Conservation (phyloP, 2,888 invertebrate genomes). For the Dusona sp. region DNA sequence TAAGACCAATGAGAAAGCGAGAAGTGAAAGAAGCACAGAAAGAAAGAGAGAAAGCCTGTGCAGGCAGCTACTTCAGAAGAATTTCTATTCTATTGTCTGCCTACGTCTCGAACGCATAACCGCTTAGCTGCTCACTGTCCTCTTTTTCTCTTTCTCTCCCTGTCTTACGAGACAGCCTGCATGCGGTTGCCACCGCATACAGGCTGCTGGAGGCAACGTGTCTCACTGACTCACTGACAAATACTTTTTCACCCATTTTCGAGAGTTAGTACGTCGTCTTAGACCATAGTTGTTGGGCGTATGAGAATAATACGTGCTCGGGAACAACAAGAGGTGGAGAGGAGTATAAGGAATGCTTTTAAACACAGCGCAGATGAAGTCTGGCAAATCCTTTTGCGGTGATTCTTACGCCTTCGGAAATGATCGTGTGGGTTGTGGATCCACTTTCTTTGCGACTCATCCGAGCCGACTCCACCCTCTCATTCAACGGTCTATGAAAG, state of each 20-base stretch:
- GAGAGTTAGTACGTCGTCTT: slow-evolving; percentile 55
- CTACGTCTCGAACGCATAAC: slow-evolving; percentile 75
- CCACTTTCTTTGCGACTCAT: slow-evolving; percentile 55
- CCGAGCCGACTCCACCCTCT: slow-evolving; percentile 15
- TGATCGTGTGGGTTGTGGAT: slow-evolving; percentile 48
- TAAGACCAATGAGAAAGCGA: slow-evolving; percentile 47
- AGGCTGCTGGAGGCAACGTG: slow-evolving; percentile 42
- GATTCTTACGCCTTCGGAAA: slow-evolving; percentile 56
- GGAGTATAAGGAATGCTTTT: slow-evolving; percentile 29
- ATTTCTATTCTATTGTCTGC: slow-evolving; percentile 79
- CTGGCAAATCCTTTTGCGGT: slow-evolving; percentile 58
- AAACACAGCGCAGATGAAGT: slow-evolving; percentile 32
- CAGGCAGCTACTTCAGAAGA: slow-evolving; percentile 66
- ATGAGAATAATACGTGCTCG: slow-evolving; percentile 39
- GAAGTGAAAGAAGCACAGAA: slow-evolving; percentile 44
- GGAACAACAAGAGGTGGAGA: neutral
- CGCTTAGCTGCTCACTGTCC: slow-evolving; percentile 36
- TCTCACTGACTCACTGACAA: slow-evolving; percentile 69
- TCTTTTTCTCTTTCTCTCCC: slow-evolving; percentile 59
- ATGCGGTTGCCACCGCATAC: slow-evolving; percentile 13
- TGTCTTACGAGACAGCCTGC: slow-evolving; percentile 18
- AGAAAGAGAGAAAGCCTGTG: neutral
- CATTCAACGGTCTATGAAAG: neutral
- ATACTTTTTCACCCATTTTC: slow-evolving; percentile 69
- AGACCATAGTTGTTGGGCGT: slow-evolving; percentile 52